Evolutionary conservation across 2,888 invertebrate species (phyloP).

Genomic region (Oxyteleia sp.): DNA sequence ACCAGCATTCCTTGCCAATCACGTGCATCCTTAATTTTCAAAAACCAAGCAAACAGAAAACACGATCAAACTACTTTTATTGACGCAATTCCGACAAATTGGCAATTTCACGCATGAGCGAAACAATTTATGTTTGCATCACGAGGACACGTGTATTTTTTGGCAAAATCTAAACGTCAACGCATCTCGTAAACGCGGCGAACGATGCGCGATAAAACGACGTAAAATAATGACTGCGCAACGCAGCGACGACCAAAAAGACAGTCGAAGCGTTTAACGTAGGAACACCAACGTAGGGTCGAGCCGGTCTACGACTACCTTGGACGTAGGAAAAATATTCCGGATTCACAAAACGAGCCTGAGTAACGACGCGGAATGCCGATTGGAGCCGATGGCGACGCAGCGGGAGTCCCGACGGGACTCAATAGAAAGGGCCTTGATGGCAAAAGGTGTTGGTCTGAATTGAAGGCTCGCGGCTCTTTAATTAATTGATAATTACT

Average conservation of each 20-base stretch:
- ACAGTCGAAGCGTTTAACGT: constrained; percentile 40
- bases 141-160: constrained; percentile 47
- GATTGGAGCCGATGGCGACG: constrained; percentile 61
- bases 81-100: constrained; percentile 54
- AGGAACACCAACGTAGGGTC: constrained; percentile 55
- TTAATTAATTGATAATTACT: no score
- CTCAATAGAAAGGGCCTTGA: no score
- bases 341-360: constrained; percentile 61
- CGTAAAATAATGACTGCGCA: constrained; percentile 55
- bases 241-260: constrained; percentile 43
- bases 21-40: constrained; percentile 22
- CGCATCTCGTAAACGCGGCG: constrained; percentile 54
- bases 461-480: no score
- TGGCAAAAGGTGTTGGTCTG: no score
- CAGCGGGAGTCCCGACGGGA: constrained; percentile 56
- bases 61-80: constrained; percentile 38
- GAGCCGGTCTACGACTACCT: constrained; percentile 39
- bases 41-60: constrained; percentile 11
- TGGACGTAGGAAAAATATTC: constrained; percentile 59
- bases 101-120: constrained; percentile 60
- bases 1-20: constrained; percentile 16
- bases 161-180: constrained; percentile 61
- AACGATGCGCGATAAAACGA: constrained; percentile 53
- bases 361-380: constrained; percentile 56
- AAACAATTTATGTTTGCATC: constrained; percentile 56